phyloP scores from a whole-genome alignment of 2,113 vertebrate genomes.

The Hydropotes inermis region DNA sequence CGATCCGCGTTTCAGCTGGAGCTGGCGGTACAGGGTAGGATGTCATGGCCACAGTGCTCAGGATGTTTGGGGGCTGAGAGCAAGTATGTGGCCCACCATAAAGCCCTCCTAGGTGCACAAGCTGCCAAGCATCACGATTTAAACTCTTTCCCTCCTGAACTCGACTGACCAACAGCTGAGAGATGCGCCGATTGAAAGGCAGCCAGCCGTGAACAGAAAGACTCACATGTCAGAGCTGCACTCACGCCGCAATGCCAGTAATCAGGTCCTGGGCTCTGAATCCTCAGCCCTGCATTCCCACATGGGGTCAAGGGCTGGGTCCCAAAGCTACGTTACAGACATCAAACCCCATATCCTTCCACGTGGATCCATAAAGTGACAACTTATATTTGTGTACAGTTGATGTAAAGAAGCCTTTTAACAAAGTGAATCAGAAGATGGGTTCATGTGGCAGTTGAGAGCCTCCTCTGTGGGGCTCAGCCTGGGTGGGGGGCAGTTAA shows the following conservation, averaged over 20 bases:
- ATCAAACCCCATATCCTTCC: too few species aligned
- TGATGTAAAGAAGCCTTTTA: background rate
- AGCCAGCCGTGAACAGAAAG: fast-evolving
- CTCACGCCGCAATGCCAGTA: fast-evolving
- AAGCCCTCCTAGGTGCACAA: fast-evolving
- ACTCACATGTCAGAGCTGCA: background rate
- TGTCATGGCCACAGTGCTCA: fast-evolving
- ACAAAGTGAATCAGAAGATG: background rate
- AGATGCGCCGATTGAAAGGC: fast-evolving
- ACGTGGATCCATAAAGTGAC: fast-evolving
- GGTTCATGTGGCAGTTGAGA: fast-evolving
- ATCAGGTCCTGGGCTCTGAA: background rate
- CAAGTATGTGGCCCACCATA: background rate
- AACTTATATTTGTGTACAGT: background rate
- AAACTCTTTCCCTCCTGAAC: background rate
- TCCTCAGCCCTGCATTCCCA: background rate
- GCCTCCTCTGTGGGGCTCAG: background rate
- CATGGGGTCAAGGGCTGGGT: background rate
- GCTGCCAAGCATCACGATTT: fast-evolving
- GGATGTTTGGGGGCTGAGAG: background rate
- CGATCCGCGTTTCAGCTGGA: fast-evolving
- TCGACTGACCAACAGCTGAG: fast-evolving
- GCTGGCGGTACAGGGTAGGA: background rate
- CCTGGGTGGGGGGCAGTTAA: fast-evolving
- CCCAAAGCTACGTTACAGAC: fast-evolving